Base-by-base conservation (phyloP, 2,888 invertebrate species). In the Drosophila mimica region DNA sequence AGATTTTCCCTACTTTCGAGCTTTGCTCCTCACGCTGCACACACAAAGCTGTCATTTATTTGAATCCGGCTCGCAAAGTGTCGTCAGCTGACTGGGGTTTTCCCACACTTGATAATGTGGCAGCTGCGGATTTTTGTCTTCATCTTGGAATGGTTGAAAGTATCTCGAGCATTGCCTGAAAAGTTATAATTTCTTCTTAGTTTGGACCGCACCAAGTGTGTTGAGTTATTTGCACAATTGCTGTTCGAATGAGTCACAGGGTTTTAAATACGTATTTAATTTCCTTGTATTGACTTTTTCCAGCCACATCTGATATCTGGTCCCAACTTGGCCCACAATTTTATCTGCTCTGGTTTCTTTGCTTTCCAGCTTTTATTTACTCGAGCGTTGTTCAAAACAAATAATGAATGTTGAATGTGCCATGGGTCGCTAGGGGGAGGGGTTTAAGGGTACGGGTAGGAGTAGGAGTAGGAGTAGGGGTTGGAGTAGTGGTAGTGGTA, bases 51-150 rank as follows among this genome's bases (percentile, higher is more conserved):
- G 74, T 77, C 77, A 70, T 76, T 83, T 80, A 63, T 61, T 61
- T 63, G 60, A 70, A 67, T 54, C 68, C 65, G 60, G 54, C 38
- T 82, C 58, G 46, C 54, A 46, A 59, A 49, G 43, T 69, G 38
- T 63, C 60, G 58, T 52, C 34, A 59, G 28, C 36, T 40, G 52
- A 28, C 38, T 58, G 54, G 62, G 57, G 66, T 51, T 68, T 73
- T 80, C 46, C 65, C 66, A 58, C 77, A 73, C 65, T 69, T 81
- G 68, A 70, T 68, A 72, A 60, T 63, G 64, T 83, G 81, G 77
- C 83, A 74, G 69, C 48, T 56, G 53, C n/a, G 81, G 62, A 73
- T 73, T 66, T 73, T 64, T 40, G 54, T 51, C 58, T 59, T 54
- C 38, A 20, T 34, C 46, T 25, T 20, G 30, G 30, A 17, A 51